Evolutionary conservation across 2,113 vertebrate species (phyloP).

Genomic region (Chaetodon trifascialis): DNA sequence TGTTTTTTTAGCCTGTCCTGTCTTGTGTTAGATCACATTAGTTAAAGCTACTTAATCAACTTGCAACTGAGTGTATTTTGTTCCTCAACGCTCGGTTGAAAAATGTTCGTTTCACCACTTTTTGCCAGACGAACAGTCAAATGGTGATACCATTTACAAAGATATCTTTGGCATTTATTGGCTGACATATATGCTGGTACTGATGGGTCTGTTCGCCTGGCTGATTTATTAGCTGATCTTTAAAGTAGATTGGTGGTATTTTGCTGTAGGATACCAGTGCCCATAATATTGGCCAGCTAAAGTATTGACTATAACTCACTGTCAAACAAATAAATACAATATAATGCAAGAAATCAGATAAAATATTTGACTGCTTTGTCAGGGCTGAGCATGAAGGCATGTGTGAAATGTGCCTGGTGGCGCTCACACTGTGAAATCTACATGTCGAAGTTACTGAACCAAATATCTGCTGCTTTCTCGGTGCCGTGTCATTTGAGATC

Average conservation of each 20-base stretch:
- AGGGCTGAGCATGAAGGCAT: neutral
- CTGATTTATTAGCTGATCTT: neutral
- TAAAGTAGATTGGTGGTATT: neutral
- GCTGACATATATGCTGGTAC: neutral
- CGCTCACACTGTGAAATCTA: conserved; percentile 36
- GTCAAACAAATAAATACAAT: neutral
- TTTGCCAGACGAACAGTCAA: neutral
- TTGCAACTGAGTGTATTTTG: neutral
- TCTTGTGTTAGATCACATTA: too few relatives aligned
- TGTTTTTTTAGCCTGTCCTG: neutral
- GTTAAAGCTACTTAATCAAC: neutral
- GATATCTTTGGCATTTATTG: neutral
- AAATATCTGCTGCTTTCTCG: conserved; percentile 42
- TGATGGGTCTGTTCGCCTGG: neutral
- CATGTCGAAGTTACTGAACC: conserved; percentile 48
- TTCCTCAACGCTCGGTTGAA: neutral
- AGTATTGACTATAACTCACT: neutral
- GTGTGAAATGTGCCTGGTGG: conserved; percentile 16
- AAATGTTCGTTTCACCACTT: neutral
- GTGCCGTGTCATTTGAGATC: conserved; percentile 70
- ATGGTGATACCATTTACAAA: neutral
- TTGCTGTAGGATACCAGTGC: neutral
- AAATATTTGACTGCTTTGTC: neutral
- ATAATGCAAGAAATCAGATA: neutral
- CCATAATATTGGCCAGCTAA: neutral